Percentiles rank a stretch among this genome's conserved stretches.
phyloP scores from a whole-genome alignment of 1,140 invertebrate species.

The Drosophila leontia region DNA sequence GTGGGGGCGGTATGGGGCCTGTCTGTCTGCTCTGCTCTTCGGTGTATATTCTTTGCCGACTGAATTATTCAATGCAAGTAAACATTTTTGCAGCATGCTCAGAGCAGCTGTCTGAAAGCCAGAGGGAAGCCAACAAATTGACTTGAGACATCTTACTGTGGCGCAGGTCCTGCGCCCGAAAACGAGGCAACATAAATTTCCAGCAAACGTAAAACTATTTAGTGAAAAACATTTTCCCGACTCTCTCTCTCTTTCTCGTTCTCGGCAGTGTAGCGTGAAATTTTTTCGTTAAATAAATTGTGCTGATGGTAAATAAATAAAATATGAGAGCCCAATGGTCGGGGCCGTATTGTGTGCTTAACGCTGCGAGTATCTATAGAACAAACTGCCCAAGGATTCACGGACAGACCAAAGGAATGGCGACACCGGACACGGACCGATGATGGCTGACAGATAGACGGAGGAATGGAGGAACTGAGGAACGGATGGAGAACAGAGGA shows the following conservation, averaged over 20 bases:
- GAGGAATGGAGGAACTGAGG: background rate
- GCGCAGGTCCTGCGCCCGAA: conserved; percentile 6
- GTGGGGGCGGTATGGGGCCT: background rate
- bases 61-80: conserved; percentile 65
- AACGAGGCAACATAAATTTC: conserved; percentile 55
- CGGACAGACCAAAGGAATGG: background rate
- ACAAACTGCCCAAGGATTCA: conserved; percentile 6
- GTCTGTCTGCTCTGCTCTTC: conserved; percentile 16
- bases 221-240: conserved; percentile 60
- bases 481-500: background rate
- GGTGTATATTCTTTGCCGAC: conserved; percentile 27
- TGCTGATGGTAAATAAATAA: conserved; percentile 63
- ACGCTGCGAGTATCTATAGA: conserved; percentile 28
- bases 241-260: too few species aligned
- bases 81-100: conserved; percentile 61
- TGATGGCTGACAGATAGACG: conserved; percentile 32
- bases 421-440: conserved; percentile 24
- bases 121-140: conserved; percentile 65
- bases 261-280: conserved; percentile 44
- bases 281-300: conserved; percentile 65
- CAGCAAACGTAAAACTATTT: conserved; percentile 75
- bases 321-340: conserved; percentile 44
- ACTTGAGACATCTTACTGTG: conserved; percentile 57
- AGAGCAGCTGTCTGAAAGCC: conserved; percentile 34
- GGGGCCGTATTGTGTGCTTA: conserved; percentile 51